Percentiles rank a stretch among this genome's conserved stretches.
These are phyloP conservation scores for Hemibagrus guttatus DNA, from an alignment of 2,797 vertebrate genomes.

Conservation along the genomic window DNA sequence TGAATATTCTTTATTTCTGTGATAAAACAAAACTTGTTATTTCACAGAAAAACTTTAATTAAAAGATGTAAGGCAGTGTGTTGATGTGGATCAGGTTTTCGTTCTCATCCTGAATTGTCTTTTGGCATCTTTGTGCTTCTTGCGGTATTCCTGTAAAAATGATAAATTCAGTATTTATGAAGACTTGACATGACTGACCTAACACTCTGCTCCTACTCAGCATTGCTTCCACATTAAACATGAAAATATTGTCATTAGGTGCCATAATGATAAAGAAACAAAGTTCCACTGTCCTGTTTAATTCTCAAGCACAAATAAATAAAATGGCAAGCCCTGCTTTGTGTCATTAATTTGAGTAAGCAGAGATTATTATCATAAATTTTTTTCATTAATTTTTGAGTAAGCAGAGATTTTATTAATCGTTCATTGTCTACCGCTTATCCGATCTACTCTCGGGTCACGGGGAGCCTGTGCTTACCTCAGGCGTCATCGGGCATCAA, in stretches of 20 bases:
- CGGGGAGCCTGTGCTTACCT: no score
- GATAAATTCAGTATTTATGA: background rate
- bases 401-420: no score
- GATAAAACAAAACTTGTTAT: background rate
- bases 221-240: background rate
- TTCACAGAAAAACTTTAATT: background rate
- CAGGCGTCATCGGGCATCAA: no score
- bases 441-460: no score
- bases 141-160: slow-evolving; percentile 61
- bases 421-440: no score
- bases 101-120: slow-evolving; percentile 63
- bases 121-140: slow-evolving; percentile 76
- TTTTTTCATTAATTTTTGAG: no score
- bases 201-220: background rate
- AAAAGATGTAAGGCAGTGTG: background rate
- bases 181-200: background rate
- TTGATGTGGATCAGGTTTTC: slow-evolving; percentile 61
- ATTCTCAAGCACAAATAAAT: background rate
- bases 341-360: background rate
- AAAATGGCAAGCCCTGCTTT: background rate
- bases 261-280: no score
- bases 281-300: background rate
- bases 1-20: background rate
- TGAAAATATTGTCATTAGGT: background rate
- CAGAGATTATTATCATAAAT: no score